Percentiles rank a stretch among this genome's conserved stretches.
These are phyloP conservation scores for Crax fasciolata DNA, from an alignment of 2,797 vertebrate species.

Conservation along the genomic window DNA sequence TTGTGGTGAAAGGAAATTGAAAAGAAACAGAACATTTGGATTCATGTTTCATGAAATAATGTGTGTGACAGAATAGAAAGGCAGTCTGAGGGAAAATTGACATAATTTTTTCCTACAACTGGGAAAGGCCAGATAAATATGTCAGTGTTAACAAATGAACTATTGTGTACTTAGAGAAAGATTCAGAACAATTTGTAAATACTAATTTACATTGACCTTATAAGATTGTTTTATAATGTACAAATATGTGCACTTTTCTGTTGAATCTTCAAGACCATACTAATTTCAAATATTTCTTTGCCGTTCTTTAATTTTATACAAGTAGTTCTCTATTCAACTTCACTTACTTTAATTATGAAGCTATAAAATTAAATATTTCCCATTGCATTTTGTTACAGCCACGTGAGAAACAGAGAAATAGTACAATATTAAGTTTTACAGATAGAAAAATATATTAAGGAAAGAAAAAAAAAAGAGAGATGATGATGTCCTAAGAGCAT, in stretches of 20 bases:
- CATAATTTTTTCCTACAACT: slow-evolving; percentile 85
- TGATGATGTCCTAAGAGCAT: neutral
- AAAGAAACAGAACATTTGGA: slow-evolving; percentile 90
- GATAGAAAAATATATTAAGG: neutral
- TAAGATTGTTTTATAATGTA: slow-evolving; percentile 23
- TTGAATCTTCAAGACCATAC: neutral
- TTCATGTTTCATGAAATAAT: slow-evolving; percentile 93
- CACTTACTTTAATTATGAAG: slow-evolving; percentile 26
- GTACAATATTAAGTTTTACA: neutral
- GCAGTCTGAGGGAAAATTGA: slow-evolving; percentile 86
- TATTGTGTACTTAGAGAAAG: slow-evolving; percentile 81
- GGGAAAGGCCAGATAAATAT: slow-evolving; percentile 87
- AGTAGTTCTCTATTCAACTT: neutral
- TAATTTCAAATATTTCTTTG: slow-evolving; percentile 22
- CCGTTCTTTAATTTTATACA: neutral
- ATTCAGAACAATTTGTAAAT: slow-evolving; percentile 79
- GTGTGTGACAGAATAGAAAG: slow-evolving; percentile 87
- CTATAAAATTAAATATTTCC: slow-evolving; percentile 26
- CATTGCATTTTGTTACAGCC: slow-evolving; percentile 39
- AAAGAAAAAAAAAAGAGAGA: neutral
- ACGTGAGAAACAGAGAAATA: neutral
- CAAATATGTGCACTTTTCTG: slow-evolving; percentile 18
- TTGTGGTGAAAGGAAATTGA: slow-evolving; percentile 92
- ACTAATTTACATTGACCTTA: slow-evolving; percentile 71
- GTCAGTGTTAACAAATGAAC: slow-evolving; percentile 87